Base-by-base conservation (phyloP, 2,113 vertebrate genomes). In the Mionectes macconnelli region DNA sequence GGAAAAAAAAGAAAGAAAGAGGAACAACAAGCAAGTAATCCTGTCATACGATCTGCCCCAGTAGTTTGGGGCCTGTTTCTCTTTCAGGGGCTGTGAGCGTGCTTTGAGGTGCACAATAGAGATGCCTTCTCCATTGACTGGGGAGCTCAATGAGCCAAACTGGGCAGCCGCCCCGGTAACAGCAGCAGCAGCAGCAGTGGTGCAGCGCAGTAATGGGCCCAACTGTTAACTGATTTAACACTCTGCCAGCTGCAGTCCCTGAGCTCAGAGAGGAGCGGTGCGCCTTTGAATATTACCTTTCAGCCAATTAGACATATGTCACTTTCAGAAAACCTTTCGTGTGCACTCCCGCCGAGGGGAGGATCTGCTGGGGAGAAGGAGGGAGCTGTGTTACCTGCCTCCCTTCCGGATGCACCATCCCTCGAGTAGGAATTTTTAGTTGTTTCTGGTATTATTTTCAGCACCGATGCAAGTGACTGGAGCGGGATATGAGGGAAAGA, bases 171-270 rank as follows among this genome's bases (percentile, higher is more conserved):
- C 88, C 94, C 90, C 49, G 6, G 60, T 55, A 96, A 25, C 93
- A 94, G 96, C 96, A 93, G 94, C 90, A 95, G 90, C 95, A 93
- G 96, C 95, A 95, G 97, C 95, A 97, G 96, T 72, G 96, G 96
- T 94, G 97, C 96, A 97, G 96, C 88, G 69, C 89, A 40, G 96
- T 66, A 93, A 94, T 94, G 94, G 91, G 90, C 96, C 96, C 97
- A 96, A 95, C 96, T 97, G 97, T 97, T 97, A 66, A 73, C 95
- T 97, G 97, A 97, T 97, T 97, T 97, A 97, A 96, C 97, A 97
- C 96, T 95, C 90, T 93, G 96, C 93, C 96, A 97, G 97, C 97
- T 97, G 97, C 96, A 96, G 95, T 95, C 95, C 97, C 97, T 97
- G 96, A 74, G 88, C 89, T 69, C 91, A 17, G 80, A 77, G 93